These are phyloP conservation scores for Hemiprocne comata DNA, from an alignment of 2,113 vertebrate species.

Conservation along the genomic window DNA sequence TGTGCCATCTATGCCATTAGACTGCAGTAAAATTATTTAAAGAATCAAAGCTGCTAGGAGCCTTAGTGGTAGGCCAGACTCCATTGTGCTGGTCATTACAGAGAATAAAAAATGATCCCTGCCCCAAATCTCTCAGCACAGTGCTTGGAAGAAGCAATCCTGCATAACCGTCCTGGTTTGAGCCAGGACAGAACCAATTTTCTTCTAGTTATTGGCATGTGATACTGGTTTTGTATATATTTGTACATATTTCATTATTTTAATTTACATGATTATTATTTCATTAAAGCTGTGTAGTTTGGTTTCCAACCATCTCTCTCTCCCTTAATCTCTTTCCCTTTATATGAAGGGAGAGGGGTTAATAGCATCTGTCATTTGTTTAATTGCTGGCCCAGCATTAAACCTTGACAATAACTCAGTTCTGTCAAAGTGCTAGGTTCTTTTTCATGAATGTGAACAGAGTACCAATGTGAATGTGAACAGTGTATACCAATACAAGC, in stretches of 20 bases:
- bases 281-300: no score
- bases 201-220: no score
- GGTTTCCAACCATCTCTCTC: no score
- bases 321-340: no score
- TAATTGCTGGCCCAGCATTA: no score
- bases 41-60: not conserved
- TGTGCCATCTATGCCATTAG: not conserved
- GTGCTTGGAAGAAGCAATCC: not conserved
- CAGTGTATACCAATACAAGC: not conserved
- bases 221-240: no score
- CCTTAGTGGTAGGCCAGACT: not conserved
- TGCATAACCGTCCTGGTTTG: not conserved
- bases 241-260: no score
- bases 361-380: no score
- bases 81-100: not conserved
- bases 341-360: no score
- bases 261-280: no score
- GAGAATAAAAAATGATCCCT: not conserved
- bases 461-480: no score
- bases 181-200: no score
- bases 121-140: not conserved
- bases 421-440: not conserved
- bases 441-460: not conserved
- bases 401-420: not conserved
- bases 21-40: not conserved